Base-by-base conservation (phyloP, 2,113 vertebrate genomes). In the Tenrec ecaudatus region DNA sequence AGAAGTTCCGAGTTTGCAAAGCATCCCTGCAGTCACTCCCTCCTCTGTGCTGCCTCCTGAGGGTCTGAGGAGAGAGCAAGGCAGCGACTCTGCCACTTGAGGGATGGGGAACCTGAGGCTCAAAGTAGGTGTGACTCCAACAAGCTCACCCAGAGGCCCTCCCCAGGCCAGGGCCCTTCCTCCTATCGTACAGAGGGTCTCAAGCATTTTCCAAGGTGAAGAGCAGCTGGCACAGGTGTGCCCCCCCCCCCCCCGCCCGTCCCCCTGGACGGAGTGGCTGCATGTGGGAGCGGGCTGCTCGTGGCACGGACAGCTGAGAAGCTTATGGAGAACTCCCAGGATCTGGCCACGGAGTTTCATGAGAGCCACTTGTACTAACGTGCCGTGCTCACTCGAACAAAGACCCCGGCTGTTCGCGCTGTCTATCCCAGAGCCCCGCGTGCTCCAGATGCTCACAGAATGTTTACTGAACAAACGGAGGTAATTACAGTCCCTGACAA, bases 401-500 rank as follows among this genome's bases (percentile, higher is more conserved):
- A 62, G 66, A 40, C 66, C 47, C 15, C 1, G 60, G 77, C 76
- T 87, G 64, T 60, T 53, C 53, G 23, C 60, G 82, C 90, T 62
- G 36, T 77, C 25, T 62, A 33, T 77, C 33, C 82, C 40, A 11
- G 75, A 68, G 92, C 33, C 43, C 43, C 11, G 12, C 31, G 27
- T 0, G 1, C 2, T 60, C 43, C n/a, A 68, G 68, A 43, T 33
- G 73, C n/a, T 86, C 43, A 75, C 6, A 60, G 78, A 79, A 87
- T 90, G 69, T 69, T 90, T 71, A 90, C 81, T 82, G 76, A 94
- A 40, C 77, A 85, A 78, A 84, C 38, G 9, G n/a, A 88, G n/a
- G 57, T 71, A 86, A 91, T 81, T 75, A 85, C 23, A 19, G 6
- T 85, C n/a, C 47, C 83, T 31, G 19, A 40, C 22, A 36, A 75